Conservation (phyloP, 2,113 vertebrate genomes). For the Pterocles burchelli region DNA sequence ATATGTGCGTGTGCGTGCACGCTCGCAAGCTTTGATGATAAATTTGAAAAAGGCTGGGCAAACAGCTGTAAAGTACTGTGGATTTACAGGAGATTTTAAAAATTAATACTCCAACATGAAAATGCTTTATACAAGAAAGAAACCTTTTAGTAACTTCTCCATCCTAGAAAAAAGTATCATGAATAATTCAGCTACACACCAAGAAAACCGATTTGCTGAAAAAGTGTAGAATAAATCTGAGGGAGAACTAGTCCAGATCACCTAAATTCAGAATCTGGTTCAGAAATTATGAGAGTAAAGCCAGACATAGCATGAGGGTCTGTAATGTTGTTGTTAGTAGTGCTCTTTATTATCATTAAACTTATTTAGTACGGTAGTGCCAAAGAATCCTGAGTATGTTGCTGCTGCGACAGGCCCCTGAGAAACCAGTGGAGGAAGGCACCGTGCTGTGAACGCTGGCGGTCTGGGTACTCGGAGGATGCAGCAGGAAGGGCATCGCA, state of each 20-base stretch:
- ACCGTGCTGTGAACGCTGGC: neutral
- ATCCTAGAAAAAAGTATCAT: neutral
- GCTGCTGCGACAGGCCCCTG: neutral
- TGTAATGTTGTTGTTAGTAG: neutral
- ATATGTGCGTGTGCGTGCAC: neutral
- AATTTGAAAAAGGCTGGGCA: neutral
- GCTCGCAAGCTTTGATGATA: neutral
- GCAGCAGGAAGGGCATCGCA: neutral
- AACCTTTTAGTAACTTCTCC: slow-evolving; percentile 58
- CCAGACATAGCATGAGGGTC: neutral
- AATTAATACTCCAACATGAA: slow-evolving; percentile 64
- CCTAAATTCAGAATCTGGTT: neutral
- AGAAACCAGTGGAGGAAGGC: neutral
- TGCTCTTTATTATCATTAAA: neutral
- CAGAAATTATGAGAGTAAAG: neutral
- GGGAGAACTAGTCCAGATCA: neutral
- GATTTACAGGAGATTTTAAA: slow-evolving; percentile 47
- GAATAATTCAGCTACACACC: slow-evolving; percentile 41
- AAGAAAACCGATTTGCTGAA: slow-evolving; percentile 43
- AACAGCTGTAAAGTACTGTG: neutral
- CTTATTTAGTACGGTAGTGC: fast-evolving
- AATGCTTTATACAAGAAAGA: slow-evolving; percentile 64
- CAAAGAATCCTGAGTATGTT: neutral
- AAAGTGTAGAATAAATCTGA: slow-evolving; percentile 22
- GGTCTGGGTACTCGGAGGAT: fast-evolving